phyloP scores from a whole-genome alignment of 2,888 invertebrate species.

The Copidosoma aretas region DNA sequence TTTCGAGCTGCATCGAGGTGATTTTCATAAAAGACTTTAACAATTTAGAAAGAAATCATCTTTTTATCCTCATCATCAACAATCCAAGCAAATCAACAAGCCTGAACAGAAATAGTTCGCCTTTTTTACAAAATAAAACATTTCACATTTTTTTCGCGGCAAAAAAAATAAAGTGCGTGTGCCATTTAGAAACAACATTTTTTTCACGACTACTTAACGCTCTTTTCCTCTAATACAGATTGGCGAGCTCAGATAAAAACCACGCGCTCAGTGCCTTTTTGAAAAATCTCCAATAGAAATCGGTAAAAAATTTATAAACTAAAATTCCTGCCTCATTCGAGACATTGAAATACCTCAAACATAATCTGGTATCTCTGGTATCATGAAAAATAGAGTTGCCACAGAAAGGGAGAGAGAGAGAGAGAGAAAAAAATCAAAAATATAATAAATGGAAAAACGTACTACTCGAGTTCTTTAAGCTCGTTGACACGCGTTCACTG shows the following conservation, averaged over 20 bases:
- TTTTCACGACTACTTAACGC: neutral
- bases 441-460: conserved; percentile 5
- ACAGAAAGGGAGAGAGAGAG: too few relatives aligned
- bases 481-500: conserved; percentile 17
- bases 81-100: conserved; percentile 4
- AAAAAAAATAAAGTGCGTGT: neutral
- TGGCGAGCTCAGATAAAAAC: conserved; percentile 20
- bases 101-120: conserved; percentile 1
- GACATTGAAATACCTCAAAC: neutral
- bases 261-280: conserved; percentile 18
- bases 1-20: conserved; percentile 24
- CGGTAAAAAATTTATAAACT: conserved; percentile 4
- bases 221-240: conserved; percentile 23
- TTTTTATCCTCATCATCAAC: neutral
- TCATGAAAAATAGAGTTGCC: neutral
- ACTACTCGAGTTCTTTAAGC: conserved; percentile 34
- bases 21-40: conserved; percentile 14
- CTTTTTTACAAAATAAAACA: neutral
- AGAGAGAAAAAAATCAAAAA: conserved; percentile 20
- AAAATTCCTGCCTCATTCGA: neutral
- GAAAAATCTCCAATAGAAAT: conserved; percentile 29
- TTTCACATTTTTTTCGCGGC: neutral
- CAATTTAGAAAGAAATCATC: neutral
- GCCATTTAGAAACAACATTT: neutral
- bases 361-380: neutral